phyloP scores from a whole-genome alignment of 2,797 vertebrate genomes.

The Acrocephalus scirpaceus region DNA sequence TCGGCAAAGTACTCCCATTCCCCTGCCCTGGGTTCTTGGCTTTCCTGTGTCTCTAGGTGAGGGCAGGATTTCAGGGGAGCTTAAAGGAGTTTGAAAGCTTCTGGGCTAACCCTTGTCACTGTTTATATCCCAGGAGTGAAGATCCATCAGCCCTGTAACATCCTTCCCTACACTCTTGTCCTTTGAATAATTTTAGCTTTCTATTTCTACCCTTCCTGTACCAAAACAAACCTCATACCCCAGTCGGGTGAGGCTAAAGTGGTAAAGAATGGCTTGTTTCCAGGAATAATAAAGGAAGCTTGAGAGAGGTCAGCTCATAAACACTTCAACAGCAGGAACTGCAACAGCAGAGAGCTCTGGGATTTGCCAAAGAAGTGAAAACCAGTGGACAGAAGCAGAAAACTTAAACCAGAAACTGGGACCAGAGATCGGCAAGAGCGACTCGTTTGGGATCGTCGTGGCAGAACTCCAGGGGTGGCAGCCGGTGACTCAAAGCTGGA shows the following conservation, averaged over 20 bases:
- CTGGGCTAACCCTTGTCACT: background rate
- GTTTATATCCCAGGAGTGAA: background rate
- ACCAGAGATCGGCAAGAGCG: fast-evolving
- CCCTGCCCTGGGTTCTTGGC: background rate
- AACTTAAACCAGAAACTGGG: background rate
- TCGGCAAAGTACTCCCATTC: background rate
- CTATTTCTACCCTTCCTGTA: background rate
- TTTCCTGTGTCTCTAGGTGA: background rate
- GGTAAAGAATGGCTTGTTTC: background rate
- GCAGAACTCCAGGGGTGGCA: fast-evolving
- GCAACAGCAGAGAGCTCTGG: background rate
- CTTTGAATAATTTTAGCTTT: background rate
- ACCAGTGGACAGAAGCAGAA: background rate
- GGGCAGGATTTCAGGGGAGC: background rate
- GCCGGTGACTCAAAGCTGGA: fast-evolving
- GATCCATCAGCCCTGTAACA: background rate
- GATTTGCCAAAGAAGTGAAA: background rate
- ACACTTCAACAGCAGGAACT: background rate
- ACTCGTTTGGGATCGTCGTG: fast-evolving
- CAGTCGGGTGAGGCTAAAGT: background rate
- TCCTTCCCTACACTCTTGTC: background rate
- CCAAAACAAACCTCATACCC: background rate
- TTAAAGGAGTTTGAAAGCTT: background rate
- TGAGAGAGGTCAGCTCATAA: background rate
- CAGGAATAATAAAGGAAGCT: background rate